Conservation (phyloP, 30 jellyfish, hydroid and myxozoan genomes). For the Chironex yamaguchii region DNA sequence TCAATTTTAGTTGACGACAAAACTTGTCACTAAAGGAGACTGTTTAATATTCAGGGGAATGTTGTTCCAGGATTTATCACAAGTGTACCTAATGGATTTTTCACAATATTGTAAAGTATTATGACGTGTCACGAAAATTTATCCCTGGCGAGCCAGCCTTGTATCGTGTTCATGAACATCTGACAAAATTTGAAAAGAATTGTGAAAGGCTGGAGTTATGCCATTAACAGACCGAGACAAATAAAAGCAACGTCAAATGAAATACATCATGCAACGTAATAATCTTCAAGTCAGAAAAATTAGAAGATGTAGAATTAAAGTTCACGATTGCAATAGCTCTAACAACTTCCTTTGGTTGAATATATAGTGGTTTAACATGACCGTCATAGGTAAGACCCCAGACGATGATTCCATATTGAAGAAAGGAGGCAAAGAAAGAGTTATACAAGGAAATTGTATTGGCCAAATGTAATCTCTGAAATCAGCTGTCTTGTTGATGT, state of each 20-base stretch:
- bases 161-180: conserved; percentile 48
- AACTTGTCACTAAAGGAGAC: conserved; percentile 17
- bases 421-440: not conserved
- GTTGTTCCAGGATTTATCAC: conserved; percentile 57
- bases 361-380: not conserved
- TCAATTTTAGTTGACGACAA: no score
- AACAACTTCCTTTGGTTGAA: not conserved
- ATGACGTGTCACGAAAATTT: conserved; percentile 34
- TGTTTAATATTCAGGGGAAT: conserved; percentile 33
- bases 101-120: conserved; percentile 34
- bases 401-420: not conserved
- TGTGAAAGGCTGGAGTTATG: conserved; percentile 22
- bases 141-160: conserved; percentile 47
- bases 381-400: conserved; percentile 6
- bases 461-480: no score
- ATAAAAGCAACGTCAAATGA: conserved; percentile 4
- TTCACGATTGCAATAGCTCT: not conserved
- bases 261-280: conserved; percentile 11
- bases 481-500: no score
- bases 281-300: conserved; percentile 22
- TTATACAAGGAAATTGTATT: not conserved
- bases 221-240: conserved; percentile 31
- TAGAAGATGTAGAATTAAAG: conserved; percentile 21
- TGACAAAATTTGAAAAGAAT: conserved; percentile 40
- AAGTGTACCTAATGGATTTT: conserved; percentile 36